These are phyloP conservation scores for Saimiri boliviensis DNA, from an alignment of 2,113 vertebrate genomes.

Conservation along the genomic window DNA sequence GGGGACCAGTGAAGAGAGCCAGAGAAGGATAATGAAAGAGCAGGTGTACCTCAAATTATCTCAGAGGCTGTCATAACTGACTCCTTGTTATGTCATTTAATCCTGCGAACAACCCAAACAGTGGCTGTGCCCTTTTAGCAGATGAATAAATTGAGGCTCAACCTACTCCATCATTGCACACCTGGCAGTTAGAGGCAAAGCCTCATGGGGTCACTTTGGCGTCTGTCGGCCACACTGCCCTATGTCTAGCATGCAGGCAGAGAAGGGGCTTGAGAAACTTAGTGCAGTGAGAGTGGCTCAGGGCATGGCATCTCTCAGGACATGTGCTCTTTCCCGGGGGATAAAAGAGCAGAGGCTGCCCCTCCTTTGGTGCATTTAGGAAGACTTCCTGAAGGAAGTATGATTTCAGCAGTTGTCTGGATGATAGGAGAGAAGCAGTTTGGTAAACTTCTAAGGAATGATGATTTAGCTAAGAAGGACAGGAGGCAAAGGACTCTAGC, in stretches of 20 bases:
- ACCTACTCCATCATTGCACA: too few species aligned
- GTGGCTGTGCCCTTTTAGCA: background rate
- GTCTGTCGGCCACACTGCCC: background rate
- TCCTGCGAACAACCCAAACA: too few species aligned
- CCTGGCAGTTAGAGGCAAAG: too few species aligned
- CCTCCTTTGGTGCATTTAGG: background rate
- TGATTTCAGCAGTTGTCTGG: background rate
- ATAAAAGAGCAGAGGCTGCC: background rate
- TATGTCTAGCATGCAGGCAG: background rate
- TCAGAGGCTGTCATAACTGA: background rate
- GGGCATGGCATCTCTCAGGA: background rate
- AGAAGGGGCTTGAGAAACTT: background rate
- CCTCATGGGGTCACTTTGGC: too few species aligned
- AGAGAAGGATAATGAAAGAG: background rate
- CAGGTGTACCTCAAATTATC: background rate
- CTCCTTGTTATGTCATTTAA: background rate
- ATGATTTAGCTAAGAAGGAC: background rate
- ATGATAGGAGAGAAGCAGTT: background rate
- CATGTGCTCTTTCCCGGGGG: background rate
- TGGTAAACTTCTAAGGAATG: background rate
- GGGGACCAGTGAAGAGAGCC: background rate
- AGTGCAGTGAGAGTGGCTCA: background rate
- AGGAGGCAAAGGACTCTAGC: too few species aligned
- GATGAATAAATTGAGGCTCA: background rate
- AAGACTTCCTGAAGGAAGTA: background rate